Evolutionary conservation across 2,888 invertebrate species (phyloP), one percentile per base, ranked within the genome.

Genomic region (Sinelater perroti): DNA sequence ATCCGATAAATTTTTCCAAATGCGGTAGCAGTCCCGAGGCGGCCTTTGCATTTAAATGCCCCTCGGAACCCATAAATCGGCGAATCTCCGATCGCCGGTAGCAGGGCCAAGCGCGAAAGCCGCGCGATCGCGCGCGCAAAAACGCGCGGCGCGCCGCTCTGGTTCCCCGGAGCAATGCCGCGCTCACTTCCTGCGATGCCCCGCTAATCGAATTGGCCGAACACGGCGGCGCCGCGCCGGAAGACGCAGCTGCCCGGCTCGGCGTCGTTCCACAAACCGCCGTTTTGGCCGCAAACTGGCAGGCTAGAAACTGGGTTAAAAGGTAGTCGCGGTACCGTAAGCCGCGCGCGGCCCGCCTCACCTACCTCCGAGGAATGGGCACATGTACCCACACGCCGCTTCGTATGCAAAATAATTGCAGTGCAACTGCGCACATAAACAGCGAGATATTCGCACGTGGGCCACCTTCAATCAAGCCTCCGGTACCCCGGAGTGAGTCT

Each of bases 251-350:
- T 33, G 35, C 53, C 38, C 44, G n/a, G n/a, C 10, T 47, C 35
- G 49, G 31, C 33, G 50, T 35, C 46, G 57, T 57, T 50, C 61
- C 46, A 57, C 49, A 56, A 57, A 61, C 61, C 61, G 57, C 45
- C 24, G 61, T 61, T 61, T 61, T 61, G 56, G 57, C 54, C 57
- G 38, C 46, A 61, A 59, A 61, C 61, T 61, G 56, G 61, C 57
- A 57, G 58, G 61, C 47, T 56, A 54, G 56, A 54, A 61, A 57
- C 57, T 61, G 54, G 61, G 61, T 61, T 61, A 61, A 54, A 61
- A 61, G 57, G 56, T 31, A 46, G 46, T 46, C 49, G 31, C 40
- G 40, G 55, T 59, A 59, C 59, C 59, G 59, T 54, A 59, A 59
- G 21, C 28, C 53, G 50, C 54, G 53, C 44, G 47, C 54, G 54